Evolutionary conservation across 2,888 invertebrate species (phyloP), one percentile per base, ranked within the genome.

Genomic region (Conops quadrifasciatus): DNA sequence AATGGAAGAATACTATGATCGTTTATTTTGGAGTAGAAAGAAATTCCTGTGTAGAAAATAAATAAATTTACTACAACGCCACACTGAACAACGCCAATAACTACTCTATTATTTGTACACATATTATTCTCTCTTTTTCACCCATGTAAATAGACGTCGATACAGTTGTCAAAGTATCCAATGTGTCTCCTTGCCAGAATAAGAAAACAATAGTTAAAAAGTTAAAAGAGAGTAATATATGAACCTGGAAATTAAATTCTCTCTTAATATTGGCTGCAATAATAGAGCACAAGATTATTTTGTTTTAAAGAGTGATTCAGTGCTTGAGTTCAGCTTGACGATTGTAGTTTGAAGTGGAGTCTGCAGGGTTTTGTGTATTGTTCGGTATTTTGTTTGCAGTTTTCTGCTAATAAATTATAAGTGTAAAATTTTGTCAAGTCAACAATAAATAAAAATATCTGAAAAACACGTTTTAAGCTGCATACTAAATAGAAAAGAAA

Each of bases 321-420:
- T 70, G 64, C 59, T 70, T 70, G 70, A 70, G 70, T 70, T 70
- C 49, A 36, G 60, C 49, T 43, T 49, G 70, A 30, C 21, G 70
- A 65, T 26, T 49, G 70, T 30, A 47, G 70, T 65, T 28, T 28
- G 36, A 4, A 69, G 28, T 28, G 7, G 24, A 3, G 53, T 51
- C 26, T 49, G 49, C 1, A 21, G 1, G 28, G 24, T 58, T 49
- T 51, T 43, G 60, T 51, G 49, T 60, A 49, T 26, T 24, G 49
- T 59, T 47, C 43, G 21, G 28, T 43, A 13, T 67, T 60, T 51
- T 30, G 30, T 47, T 60, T 68, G 49, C 51, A 62, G 36, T 36
- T 60, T 26, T 15, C 66, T 36, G 45, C 19, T 56, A 16, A 16
- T 56, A 30, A 66, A 53, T 30, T 66, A 15, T n/a, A n/a, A n/a